Base-by-base conservation (phyloP, 1,140 invertebrate genomes). In the Plectus sambesii region DNA sequence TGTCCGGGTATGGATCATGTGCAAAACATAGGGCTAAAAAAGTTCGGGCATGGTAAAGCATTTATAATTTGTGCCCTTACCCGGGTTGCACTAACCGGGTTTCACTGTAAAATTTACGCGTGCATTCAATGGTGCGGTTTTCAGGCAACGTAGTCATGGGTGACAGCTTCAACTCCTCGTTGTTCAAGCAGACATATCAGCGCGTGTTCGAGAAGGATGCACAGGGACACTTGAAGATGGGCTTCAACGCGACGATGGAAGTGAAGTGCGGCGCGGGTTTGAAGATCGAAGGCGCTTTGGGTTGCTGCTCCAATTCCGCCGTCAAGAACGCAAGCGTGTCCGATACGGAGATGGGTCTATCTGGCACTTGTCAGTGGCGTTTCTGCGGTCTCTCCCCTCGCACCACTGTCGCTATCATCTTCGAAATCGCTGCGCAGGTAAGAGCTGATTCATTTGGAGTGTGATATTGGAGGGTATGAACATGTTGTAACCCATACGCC, bases 131-230 rank as follows among this genome's bases (percentile, higher is more conserved):
- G n/a, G n/a, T n/a, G n/a, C n/a, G n/a, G n/a, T 78, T 61, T 70
- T 84, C 85, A 37, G 93, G 94, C 8, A 87, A 97, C 66, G 94
- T 98, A 84, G 87, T 99, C 8, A 93, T 99, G 86, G 92, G 89
- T 15, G 94, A 99, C 71, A 94, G 90, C 0, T 99, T 99, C 69
- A 93, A 96, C 73, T 97, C 93, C 0, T 87, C 88, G 0, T 74
- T 99, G 0, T 99, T 98, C 73, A 97, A 96, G 69, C 92, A 98
- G 75, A 96, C 90, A 39, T 98, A 96, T 77, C 88, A 96, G 71
- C 78, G 90, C 53, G 89, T 98, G 0, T 97, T 99, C 70, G 77
- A 83, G 3, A 85, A 88, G 59, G 89, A 98, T 74, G 75, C 79
- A n/a, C 84, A 87, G 60, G 80, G 80, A 30, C 83, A 94, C 62